Base-by-base conservation (phyloP, 2,113 vertebrate species). In the Myotis davidii region DNA sequence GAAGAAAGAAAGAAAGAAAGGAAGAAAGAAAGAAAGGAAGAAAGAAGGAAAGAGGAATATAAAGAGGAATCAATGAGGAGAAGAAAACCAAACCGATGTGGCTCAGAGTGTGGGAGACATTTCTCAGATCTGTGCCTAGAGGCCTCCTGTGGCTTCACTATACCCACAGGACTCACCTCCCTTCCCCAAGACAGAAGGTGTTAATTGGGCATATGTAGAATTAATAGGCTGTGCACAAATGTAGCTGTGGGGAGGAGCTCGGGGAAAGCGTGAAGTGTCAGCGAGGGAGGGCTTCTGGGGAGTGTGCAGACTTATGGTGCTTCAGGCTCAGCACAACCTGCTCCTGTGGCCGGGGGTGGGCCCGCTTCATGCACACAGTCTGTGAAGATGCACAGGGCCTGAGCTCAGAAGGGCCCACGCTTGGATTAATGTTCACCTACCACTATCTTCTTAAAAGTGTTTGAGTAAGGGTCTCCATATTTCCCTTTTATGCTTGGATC, bases 221-320 rank as follows among this genome's bases (percentile, higher is more conserved):
- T 74, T 11, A 16, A 65, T 0, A 81, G 56, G 7, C 34, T 39
- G 6, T 56, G 42, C 14, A 18, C 29, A 45, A 89, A n/a, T 29
- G 11, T 20, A 16, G 52, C 11, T 76, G 11, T 70, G 72, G 77
- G 45, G 29, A 37, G 1, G 37, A 20, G n/a, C 17, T 1, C 21
- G 50, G 27, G 50, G 37, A 73, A 65, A 73, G 18, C 48, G 8
- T 27, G n/a, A 12, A 25, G 54, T 10, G 14, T 37, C 2, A 3
- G 29, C 12, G 18, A n/a, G 25, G 52, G 50, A 81, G 48, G 25
- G 32, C 39, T 78, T 81, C 42, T 78, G 61, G 48, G 39, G 21
- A 52, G 14, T 0, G 0, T 4, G 42, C 42, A 48, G 21, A 42
- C 52, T 25, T 2, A 0, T 1, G 1, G 34, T 12, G 13, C 79